These are phyloP conservation scores for Rhagoletis pomonella DNA, from an alignment of 1,140 invertebrate species.

Conservation along the genomic window DNA sequence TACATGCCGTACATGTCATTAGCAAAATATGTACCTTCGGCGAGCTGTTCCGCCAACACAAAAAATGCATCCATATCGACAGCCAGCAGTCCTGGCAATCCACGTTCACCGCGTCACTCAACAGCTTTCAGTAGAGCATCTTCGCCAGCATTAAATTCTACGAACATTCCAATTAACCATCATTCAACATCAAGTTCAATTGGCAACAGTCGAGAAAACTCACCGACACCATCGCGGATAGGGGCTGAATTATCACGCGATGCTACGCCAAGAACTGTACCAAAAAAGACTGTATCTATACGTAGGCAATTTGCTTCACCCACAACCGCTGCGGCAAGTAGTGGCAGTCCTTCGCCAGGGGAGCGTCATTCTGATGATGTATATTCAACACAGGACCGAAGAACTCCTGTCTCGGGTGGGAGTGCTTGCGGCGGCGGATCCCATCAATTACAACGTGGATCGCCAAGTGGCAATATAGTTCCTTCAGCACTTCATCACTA, in stretches of 20 bases:
- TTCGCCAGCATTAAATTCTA: conserved; percentile 53
- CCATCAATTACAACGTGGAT: conserved; percentile 63
- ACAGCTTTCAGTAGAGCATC: conserved; percentile 55
- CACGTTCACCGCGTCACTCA: conserved; percentile 59
- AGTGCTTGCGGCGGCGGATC: conserved; percentile 35
- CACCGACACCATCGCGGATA: conserved; percentile 64
- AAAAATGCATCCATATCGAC: conserved; percentile 54
- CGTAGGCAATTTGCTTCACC: conserved; percentile 73
- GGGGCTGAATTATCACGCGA: conserved; percentile 65
- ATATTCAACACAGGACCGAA: conserved; percentile 32
- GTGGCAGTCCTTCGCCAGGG: conserved; percentile 64
- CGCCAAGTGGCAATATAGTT: conserved; percentile 57
- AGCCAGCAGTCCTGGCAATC: conserved; percentile 58
- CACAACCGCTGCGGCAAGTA: conserved; percentile 62
- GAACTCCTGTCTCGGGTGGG: conserved; percentile 45
- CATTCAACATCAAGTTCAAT: conserved; percentile 49
- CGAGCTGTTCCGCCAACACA: conserved; percentile 31
- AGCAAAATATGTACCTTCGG: conserved; percentile 58
- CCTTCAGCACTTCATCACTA: conserved; percentile 66
- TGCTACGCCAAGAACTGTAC: conserved; percentile 70
- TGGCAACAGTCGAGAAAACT: conserved; percentile 54
- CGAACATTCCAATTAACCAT: conserved; percentile 8
- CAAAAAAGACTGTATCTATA: conserved; percentile 74
- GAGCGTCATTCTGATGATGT: conserved; percentile 54
- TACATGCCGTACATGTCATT: conserved; percentile 65